Base-by-base conservation (phyloP, 2,888 invertebrate genomes). In the Corbicula japonica region DNA sequence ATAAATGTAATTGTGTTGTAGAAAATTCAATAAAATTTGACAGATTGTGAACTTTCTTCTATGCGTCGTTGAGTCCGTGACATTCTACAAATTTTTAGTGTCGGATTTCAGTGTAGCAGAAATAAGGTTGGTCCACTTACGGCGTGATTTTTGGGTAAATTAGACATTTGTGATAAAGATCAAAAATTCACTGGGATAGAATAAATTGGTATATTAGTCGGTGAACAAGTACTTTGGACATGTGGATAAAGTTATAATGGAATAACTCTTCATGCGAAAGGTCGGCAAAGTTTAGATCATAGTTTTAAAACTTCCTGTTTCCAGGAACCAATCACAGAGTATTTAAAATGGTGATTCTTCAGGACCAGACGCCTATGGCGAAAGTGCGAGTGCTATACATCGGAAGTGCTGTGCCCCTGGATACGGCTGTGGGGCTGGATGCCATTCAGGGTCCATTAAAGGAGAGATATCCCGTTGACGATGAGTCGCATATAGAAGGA, bases 401-500 rank as follows among this genome's bases (percentile, higher is more conserved):
- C n/a, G 93, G 93, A 3, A 92, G 92, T 76, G 90, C 93, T 2
- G 91, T 92, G 1, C 93, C 93, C 8, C 50, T 91, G 48, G 91
- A 92, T 61, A 92, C 92, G 0, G 81, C 89, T 0, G 85, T 85
- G 10, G 93, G 93, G 0, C 78, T 93, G 23, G 92, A 93, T 23
- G 90, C 92, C 0, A 86, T 93, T 15, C 93, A 93, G 83, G 86
- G 87, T 63, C 93, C 92, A 0, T 78, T 92, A 1, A 76, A 84
- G 69, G 89, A 89, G 38, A 77, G 92, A 5, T 93, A 92, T 81
- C 90, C 90, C 0, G 80, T 85, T 10, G 87, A 88, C 15, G 84
- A 88, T 34, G 87, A 88, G 18, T 73, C 84, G 1, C 77, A 85
- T 15, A 87, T 92, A 26, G 80, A 89, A 48, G 93, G 93, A 0